phyloP scores from a whole-genome alignment of 1,140 invertebrate species.

The Rhysida immarginata region DNA sequence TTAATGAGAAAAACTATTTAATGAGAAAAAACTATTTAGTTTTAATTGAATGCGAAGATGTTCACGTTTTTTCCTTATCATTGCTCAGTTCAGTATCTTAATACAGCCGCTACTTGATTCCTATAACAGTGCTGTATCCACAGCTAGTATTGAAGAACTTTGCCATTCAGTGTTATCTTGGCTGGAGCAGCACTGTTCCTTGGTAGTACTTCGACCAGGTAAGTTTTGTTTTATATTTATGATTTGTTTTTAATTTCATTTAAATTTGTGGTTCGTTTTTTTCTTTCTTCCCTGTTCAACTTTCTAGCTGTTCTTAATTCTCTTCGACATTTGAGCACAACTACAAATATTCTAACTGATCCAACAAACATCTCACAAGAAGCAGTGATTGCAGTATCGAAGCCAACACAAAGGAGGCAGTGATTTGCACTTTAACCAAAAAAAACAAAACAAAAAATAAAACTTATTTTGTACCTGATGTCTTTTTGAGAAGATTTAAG shows the following conservation, averaged over 20 bases:
- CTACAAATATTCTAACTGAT: conserved; percentile 80
- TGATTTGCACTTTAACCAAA: too few species aligned
- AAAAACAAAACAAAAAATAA: too few species aligned
- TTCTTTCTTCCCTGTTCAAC: conserved; percentile 4
- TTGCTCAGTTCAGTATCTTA: conserved; percentile 71
- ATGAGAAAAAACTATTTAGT: neutral
- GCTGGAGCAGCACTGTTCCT: conserved; percentile 90
- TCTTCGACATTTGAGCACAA: conserved; percentile 71
- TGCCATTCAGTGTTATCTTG: conserved; percentile 79
- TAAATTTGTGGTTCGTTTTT: neutral
- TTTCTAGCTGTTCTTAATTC: conserved; percentile 78
- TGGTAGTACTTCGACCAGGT: conserved; percentile 83
- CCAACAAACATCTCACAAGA: conserved; percentile 74
- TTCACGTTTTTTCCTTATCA: conserved; percentile 32
- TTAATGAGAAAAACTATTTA: too few species aligned
- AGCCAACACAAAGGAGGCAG: neutral
- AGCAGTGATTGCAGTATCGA: conserved; percentile 30
- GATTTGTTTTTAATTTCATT: neutral
- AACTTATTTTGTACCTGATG: too few species aligned
- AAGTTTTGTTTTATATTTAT: conserved; percentile 20
- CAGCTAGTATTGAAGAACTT: conserved; percentile 75
- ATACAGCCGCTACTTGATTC: conserved; percentile 71
- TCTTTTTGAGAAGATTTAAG: too few species aligned
- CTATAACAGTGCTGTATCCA: conserved; percentile 80
- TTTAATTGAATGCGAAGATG: conserved; percentile 8